Base-by-base conservation (phyloP, 2,888 invertebrate species). In the Arge pagana region DNA sequence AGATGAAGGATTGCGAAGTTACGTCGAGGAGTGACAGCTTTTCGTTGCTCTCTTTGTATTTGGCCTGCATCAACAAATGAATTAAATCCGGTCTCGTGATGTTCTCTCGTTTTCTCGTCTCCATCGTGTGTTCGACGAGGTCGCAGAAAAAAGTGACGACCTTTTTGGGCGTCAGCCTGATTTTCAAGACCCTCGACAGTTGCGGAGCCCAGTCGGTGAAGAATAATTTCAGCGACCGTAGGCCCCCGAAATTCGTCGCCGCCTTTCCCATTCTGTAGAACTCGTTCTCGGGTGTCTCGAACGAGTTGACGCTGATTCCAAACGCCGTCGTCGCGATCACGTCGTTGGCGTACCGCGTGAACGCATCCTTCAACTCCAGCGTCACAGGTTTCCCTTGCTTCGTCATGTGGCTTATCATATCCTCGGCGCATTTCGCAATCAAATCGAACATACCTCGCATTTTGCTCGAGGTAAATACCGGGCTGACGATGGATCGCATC, bases 281-380 rank as follows among this genome's bases (percentile, higher is more conserved):
- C 21, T 79, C 67, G 57, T 84, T 84, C 1, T 82, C 63, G 6
- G 68, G 72, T 0, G 84, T 76, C 4, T 68, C 65, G 13, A 81
- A 73, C 0, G 85, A 85, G 62, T 85, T 78, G 2, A 83, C 79
- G 56, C 80, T 76, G 1, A 82, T 60, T 0, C 82, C 82, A 56
- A 81, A 82, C 1, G 80, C 81, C 16, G 78, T 76, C 0, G 79
- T 76, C 0, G 82, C 82, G 42, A 83, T 82, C 1, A 82, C 80
- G 59, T 83, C 82, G 53, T 79, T 81, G 0, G 80, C 70, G 54
- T 75, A 81, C n/a, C 81, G 71, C 1, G 78, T 76, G 2, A 77
- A 77, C 1, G 77, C 55, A 48, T 82, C 81, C 54, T 78, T 80
- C 52, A 75, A 64, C 30, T 81, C 81, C 1, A 79, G 6, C 6